Evolutionary conservation across 2,888 invertebrate species (phyloP), one percentile per base, ranked within the genome.

Genomic region (Spisula subtruncata): DNA sequence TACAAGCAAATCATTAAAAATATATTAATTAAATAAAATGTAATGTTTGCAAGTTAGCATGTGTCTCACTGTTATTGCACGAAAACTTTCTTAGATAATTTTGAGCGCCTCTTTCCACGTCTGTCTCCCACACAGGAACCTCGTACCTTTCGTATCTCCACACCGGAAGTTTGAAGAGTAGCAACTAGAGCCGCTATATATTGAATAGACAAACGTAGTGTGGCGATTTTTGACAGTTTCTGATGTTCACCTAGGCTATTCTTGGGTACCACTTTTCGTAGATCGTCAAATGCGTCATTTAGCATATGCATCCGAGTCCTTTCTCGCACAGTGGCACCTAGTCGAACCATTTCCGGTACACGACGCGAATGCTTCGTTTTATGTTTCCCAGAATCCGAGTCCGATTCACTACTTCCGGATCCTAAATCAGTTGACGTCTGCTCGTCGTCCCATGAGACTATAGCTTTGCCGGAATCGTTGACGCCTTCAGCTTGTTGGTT

Each of bases 221-320:
- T 97, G 41, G 96, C 97, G 35, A 97, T 97, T 92, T 97, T 97
- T 1, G 96, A 97, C 90, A 97, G 93, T 94, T 96, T 96, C 90
- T 96, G 96, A 60, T 96, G 96, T 25, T 97, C 97, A 48, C 95
- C 96, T 8, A 96, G 87, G 92, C 96, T 96, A 6, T 95, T 95
- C 87, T 95, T 95, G 0, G 97, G 97, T 32, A 97, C 96, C 18
- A 96, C 96, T 91, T 95, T 95, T 66, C 97, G 91, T 35, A 97
- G 93, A 32, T 95, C 95, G 80, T 97, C 96, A 90, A 96, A 97
- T 0, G 96, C 97, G 87, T 96, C 96, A 90, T 97, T 97, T n/a
- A 97, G 90, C 94, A 96, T 94, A 88, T 96, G 96, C 96, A 97
- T 97, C 18, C 97, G 93, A 41, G 95, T 96, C n/a, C 97, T 90